These are phyloP conservation scores for Nestor notabilis DNA, from an alignment of 2,113 vertebrate genomes.

Conservation along the genomic window DNA sequence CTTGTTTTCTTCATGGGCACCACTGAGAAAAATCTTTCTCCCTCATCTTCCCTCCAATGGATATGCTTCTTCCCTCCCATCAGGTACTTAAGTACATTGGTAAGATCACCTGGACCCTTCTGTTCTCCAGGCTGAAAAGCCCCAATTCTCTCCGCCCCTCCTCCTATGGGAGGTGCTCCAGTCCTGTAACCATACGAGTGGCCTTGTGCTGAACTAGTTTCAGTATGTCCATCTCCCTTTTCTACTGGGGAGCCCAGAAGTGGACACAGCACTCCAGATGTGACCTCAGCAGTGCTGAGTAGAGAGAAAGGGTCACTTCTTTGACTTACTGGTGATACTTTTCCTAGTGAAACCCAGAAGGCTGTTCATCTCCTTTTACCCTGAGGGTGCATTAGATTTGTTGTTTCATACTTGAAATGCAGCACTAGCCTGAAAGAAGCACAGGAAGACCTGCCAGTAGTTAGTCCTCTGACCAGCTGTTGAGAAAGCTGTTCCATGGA, in stretches of 20 bases:
- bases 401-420: neutral
- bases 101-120: neutral
- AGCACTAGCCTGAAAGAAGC: neutral
- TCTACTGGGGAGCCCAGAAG: neutral
- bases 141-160: neutral
- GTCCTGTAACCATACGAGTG: neutral
- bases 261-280: neutral
- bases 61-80: neutral
- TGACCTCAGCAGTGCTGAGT: neutral
- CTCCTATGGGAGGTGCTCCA: fast-evolving
- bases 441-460: neutral
- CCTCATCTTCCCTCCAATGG: neutral
- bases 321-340: neutral
- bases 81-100: neutral
- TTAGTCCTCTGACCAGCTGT: conserved; percentile 6
- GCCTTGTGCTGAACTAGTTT: neutral
- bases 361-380: neutral
- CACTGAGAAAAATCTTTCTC: neutral
- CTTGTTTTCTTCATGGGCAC: neutral
- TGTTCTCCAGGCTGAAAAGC: neutral
- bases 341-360: neutral
- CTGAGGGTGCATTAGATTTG: neutral
- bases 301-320: neutral
- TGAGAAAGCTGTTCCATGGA: neutral
- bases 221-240: neutral